Conservation (phyloP, 2,797 vertebrate species). For the Caiman crocodilus region DNA sequence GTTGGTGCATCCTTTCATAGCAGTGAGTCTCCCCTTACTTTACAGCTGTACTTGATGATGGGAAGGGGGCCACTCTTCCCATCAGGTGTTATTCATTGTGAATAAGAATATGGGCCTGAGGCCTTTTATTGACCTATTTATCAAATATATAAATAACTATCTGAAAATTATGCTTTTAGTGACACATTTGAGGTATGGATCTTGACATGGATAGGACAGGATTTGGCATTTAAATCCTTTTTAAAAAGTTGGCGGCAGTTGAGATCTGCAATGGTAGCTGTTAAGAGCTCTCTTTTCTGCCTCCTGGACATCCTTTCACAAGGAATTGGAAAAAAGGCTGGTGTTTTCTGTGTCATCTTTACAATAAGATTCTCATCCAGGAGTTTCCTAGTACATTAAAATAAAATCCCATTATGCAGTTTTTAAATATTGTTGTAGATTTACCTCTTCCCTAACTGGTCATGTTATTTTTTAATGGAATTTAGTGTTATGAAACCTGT, state of each 20-base stretch:
- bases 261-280: neutral
- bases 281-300: neutral
- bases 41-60: accelerated
- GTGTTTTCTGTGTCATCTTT: neutral
- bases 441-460: neutral
- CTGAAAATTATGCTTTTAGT: neutral
- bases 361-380: neutral
- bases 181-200: neutral
- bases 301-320: neutral
- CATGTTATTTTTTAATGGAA: constrained; percentile 36
- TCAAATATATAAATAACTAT: neutral
- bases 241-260: neutral
- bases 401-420: neutral
- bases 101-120: neutral
- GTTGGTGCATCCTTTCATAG: neutral
- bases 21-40: neutral
- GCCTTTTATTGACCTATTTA: neutral
- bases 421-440: neutral
- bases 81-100: neutral
- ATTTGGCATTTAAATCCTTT: neutral
- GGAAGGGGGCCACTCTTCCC: neutral
- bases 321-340: neutral
- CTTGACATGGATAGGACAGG: neutral
- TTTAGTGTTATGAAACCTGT: neutral
- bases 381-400: neutral